These are phyloP conservation scores for Ferrisia virgata DNA, from an alignment of 2,888 invertebrate genomes.

Conservation along the genomic window DNA sequence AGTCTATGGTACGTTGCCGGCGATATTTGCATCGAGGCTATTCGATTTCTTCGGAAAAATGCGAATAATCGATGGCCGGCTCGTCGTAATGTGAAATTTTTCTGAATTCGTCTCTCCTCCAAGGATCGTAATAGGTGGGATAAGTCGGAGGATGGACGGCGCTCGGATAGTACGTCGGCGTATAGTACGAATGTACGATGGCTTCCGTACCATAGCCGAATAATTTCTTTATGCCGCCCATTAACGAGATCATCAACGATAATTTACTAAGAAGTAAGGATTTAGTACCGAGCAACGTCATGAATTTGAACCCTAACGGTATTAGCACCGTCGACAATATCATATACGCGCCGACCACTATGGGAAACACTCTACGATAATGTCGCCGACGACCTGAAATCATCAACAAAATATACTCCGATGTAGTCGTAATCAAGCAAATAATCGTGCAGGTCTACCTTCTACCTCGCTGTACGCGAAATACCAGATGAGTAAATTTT, in stretches of 20 bases:
- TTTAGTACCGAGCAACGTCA: constrained; percentile 78
- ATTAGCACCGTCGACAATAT: constrained; percentile 72
- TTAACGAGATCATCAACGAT: constrained; percentile 71
- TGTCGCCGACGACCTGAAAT: constrained; percentile 58
- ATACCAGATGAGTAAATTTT: no score
- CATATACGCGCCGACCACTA: constrained; percentile 75
- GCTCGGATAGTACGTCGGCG: constrained; percentile 12
- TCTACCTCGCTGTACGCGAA: no score
- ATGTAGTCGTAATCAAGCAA: no score
- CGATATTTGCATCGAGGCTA: background rate
- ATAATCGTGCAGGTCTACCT: no score
- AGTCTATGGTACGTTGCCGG: background rate
- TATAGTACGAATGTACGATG: background rate
- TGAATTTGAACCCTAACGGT: constrained; percentile 80
- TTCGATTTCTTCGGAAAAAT: constrained; percentile 34
- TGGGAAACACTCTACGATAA: constrained; percentile 61
- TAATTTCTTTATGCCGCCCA: constrained; percentile 46
- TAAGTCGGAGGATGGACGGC: constrained; percentile 16
- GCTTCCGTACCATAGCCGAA: background rate
- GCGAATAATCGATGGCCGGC: constrained; percentile 24
- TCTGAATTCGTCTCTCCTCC: constrained; percentile 38
- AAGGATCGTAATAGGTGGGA: constrained; percentile 39
- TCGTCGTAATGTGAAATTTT: constrained; percentile 36
- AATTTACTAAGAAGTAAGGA: constrained; percentile 76
- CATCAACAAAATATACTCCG: constrained; percentile 28